These are phyloP conservation scores for Lepidothrix coronata DNA, from an alignment of 2,113 vertebrate species.

Conservation along the genomic window DNA sequence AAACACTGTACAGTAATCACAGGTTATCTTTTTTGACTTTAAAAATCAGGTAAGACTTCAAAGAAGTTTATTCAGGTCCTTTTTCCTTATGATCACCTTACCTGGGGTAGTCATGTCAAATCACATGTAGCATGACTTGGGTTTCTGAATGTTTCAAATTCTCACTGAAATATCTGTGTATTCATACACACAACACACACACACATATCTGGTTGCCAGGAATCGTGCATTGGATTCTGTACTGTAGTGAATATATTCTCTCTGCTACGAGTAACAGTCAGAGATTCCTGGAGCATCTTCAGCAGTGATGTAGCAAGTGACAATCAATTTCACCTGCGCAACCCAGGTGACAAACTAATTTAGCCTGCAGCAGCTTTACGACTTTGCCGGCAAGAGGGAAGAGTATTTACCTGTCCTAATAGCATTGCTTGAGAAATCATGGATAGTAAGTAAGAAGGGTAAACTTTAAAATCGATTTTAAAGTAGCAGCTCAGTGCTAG, in stretches of 20 bases:
- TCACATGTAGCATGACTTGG: accelerated
- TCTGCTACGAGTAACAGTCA: neutral
- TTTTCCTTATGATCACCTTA: neutral
- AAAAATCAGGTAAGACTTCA: neutral
- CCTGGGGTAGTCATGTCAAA: neutral
- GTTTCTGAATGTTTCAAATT: neutral
- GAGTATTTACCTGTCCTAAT: neutral
- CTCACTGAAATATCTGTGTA: neutral
- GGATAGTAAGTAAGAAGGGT: accelerated
- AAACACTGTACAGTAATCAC: neutral
- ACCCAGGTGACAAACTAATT: too few relatives aligned
- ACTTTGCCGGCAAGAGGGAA: too few relatives aligned
- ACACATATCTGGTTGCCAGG: accelerated
- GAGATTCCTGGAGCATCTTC: neutral
- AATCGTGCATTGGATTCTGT: accelerated
- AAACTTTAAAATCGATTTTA: neutral
- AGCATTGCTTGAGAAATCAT: neutral
- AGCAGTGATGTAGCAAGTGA: accelerated
- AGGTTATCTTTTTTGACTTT: neutral
- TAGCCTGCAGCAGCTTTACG: neutral
- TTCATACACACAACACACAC: too few relatives aligned
- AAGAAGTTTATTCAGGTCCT: neutral
- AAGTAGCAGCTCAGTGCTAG: neutral
- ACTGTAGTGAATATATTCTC: neutral
- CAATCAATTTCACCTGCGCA: neutral